Percentiles rank a stretch among this genome's conserved stretches.
These are phyloP conservation scores for Napeogenes inachia DNA, from an alignment of 2,888 invertebrate species.

Conservation along the genomic window DNA sequence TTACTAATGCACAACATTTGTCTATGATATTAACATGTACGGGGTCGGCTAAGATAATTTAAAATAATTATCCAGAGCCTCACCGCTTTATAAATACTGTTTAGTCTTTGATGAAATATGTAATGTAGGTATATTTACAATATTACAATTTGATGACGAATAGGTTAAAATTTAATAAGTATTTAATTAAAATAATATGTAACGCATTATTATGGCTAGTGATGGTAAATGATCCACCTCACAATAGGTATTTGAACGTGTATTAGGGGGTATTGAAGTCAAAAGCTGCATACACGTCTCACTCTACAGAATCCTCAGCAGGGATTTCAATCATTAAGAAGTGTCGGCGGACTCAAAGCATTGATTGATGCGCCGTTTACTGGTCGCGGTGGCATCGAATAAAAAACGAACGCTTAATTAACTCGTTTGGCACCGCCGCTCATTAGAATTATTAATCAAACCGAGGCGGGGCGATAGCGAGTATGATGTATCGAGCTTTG, in stretches of 20 bases:
- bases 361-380: slow-evolving; percentile 77
- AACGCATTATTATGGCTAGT: too few relatives aligned
- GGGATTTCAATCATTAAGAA: slow-evolving; percentile 73
- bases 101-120: too few relatives aligned
- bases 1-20: slow-evolving; percentile 65
- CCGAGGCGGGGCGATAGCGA: slow-evolving; percentile 70
- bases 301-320: slow-evolving; percentile 30
- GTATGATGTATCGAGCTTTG: slow-evolving; percentile 76
- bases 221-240: too few relatives aligned
- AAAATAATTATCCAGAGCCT: too few relatives aligned
- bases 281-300: slow-evolving; percentile 5
- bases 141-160: too few relatives aligned
- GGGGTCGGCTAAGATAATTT: too few relatives aligned
- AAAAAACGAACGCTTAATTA: slow-evolving; percentile 75
- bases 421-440: slow-evolving; percentile 77
- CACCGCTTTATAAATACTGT: too few relatives aligned
- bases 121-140: too few relatives aligned
- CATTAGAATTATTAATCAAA: slow-evolving; percentile 78
- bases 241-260: not conserved
- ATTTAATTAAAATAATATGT: too few relatives aligned
- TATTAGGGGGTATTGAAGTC: not conserved
- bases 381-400: slow-evolving; percentile 66
- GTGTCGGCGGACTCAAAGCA: slow-evolving; percentile 70
- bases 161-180: too few relatives aligned
- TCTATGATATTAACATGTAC: slow-evolving; percentile 33